phyloP scores from a whole-genome alignment of 2,888 invertebrate genomes.

The Proisotoma minuta region DNA sequence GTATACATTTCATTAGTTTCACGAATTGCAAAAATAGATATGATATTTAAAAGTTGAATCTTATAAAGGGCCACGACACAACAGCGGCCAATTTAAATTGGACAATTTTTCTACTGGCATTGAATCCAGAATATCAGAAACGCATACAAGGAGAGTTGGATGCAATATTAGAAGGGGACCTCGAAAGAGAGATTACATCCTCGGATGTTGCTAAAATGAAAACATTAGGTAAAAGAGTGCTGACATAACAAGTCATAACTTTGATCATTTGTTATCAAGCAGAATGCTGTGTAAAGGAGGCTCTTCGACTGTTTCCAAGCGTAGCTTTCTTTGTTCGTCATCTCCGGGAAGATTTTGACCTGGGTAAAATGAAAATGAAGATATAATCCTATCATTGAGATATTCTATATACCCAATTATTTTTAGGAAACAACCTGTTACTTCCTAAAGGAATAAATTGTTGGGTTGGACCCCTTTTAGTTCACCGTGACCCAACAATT shows the following conservation, averaged over 20 bases:
- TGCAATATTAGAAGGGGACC: conserved; percentile 28
- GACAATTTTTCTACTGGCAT: conserved; percentile 39
- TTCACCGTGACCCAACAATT: conserved; percentile 29
- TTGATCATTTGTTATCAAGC: no score
- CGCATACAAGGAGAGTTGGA: conserved; percentile 29
- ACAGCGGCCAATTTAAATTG: conserved; percentile 39
- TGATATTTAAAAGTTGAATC: no score
- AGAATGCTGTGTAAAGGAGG: conserved; percentile 52
- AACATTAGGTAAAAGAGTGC: no score
- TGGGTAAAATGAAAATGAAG: conserved; percentile 37
- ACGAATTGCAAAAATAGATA: no score
- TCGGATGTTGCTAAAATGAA: conserved; percentile 51
- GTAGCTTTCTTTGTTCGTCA: conserved; percentile 50
- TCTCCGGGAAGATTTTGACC: conserved; percentile 47
- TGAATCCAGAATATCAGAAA: conserved; percentile 28
- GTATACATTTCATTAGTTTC: neutral
- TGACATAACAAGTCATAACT: no score
- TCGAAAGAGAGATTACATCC: conserved; percentile 21
- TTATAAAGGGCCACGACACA: conserved; percentile 48
- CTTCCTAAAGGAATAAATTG: conserved; percentile 21
- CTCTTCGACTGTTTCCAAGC: conserved; percentile 51
- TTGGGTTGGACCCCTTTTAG: conserved; percentile 15
- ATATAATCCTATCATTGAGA: neutral
- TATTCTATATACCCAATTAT: neutral
- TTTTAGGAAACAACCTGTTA: conserved; percentile 1